Base-by-base conservation (phyloP, 1,140 invertebrate species). In the Manduca sexta region DNA sequence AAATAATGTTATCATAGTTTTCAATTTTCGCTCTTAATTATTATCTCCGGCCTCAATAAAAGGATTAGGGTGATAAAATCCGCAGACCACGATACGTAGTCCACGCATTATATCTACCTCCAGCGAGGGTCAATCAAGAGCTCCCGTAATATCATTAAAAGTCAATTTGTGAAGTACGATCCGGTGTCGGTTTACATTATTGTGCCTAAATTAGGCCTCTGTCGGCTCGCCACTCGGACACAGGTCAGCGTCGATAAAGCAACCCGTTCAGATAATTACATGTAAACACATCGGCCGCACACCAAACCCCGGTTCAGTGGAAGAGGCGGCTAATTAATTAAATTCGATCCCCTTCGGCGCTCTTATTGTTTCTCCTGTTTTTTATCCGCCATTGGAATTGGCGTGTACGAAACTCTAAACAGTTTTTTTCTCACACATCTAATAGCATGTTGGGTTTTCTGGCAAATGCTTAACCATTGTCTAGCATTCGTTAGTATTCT, bases 181-280 rank as follows among this genome's bases (percentile, higher is more conserved):
- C 45, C 38, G 33, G 34, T 51, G 42, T 52, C 46, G 49, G 34
- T 33, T 52, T 49, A 48, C 56, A 48, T 57, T 18, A 15, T 45
- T 33, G 41, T 48, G 43, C 45, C 41, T 53, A 48, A 53, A 56
- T 50, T 56, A 50, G 47, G 52, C 72, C 60, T 44, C 33, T 44
- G 51, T 48, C 51, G 45, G 41, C 18, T 30, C 30, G 37, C 31
- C 33, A 29, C 18, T 39, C 31, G 40, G 49, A 54, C 58, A 35
- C 46, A 58, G 51, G 57, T 62, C 55, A 56, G 15, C 30, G 48
- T 56, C 52, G 67, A 60, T 61, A 58, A 56, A 55, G 43, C 48
- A 56, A 49, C 52, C 53, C 45, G 39, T 31, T 42, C 56, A 57
- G 65, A 71, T 68, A 71, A 65, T 64, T 60, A 52, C 50, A 52